Base-by-base conservation (phyloP, 37 sponge, comb jelly and placozoan genomes). In the Geodia barretti region DNA sequence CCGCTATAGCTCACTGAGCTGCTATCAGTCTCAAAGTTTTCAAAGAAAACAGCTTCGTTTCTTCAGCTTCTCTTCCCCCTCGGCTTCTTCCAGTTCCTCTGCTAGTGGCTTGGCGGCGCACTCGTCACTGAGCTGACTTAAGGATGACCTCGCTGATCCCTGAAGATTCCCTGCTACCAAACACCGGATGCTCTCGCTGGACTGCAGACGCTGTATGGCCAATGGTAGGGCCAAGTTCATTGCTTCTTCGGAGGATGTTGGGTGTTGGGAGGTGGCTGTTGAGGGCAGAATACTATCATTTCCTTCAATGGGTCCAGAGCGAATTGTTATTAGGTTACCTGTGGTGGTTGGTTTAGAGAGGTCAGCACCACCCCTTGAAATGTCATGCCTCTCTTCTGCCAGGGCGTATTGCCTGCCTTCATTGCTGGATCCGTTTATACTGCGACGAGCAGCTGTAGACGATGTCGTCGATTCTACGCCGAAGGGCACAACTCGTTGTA, bases 11-110 rank as follows among this genome's bases (percentile, higher is more conserved):
- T n/a, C n/a, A n/a, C n/a, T n/a, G n/a, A n/a, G n/a, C n/a, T n/a
- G n/a, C n/a, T n/a, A n/a, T n/a, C n/a, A n/a, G n/a, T n/a, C n/a
- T n/a, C n/a, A n/a, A n/a, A n/a, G n/a, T n/a, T n/a, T n/a, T n/a
- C n/a, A n/a, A n/a, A n/a, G n/a, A n/a, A n/a, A n/a, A n/a, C n/a
- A n/a, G n/a, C n/a, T n/a, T n/a, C n/a, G n/a, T n/a, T n/a, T n/a
- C n/a, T n/a, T n/a, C n/a, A n/a, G n/a, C n/a, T n/a, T n/a, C n/a
- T n/a, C n/a, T n/a, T n/a, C n/a, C n/a, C n/a, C n/a, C n/a, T n/a
- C 65, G 20, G 30, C 65, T 64, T 64, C 65, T 26, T 64, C 65
- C n/a, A 64, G 65, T n/a, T 64, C 65, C 7, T 64, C 65, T 7
- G 65, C 11, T 64, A 64, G 65, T 64, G 65, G 65, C n/a, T 26